Evolutionary conservation across 2,113 vertebrate species (phyloP), one percentile per base, ranked within the genome.

Genomic region (Rhinoderma darwinii): DNA sequence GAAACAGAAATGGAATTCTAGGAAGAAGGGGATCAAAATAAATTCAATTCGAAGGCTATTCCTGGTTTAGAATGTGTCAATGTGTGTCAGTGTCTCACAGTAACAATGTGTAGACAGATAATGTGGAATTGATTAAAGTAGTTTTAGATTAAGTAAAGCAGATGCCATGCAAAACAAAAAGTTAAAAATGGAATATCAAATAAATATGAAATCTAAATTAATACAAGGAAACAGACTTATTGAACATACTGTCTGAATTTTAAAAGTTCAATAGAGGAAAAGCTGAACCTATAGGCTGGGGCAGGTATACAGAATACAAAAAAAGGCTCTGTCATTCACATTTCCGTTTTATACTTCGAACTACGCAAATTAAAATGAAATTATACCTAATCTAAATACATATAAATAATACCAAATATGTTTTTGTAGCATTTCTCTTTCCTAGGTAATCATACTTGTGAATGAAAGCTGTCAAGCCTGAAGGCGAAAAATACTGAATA

Each of bases 1-100:
- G 17, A 37, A 70, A 70, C 66, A 70, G 66, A 70, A 70, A 70
- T 70, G 66, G 32, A 70, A 70, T 70, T 70, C 66, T 70, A 70
- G 32, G 63, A 70, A 70, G 66, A 15, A 70, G 66, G 14, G 32
- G 66, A 70, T 70, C 66, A 70, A 70, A 70, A 70, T 37, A 70
- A 70, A 70, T 70, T 70, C 15, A 70, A 70, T 70, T 37, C 39
- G 66, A 17, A 37, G 66, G 66, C 66, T 70, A 37, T 70, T 70
- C 66, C 66, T 70, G 66, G 66, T 70, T 37, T 70, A 70, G 15
- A 70, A 70, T 70, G 32, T 70, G 66, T 70, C 66, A 70, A 70
- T 70, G 66, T 37, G 35, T 37, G 17, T 35, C 32, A 22, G 66
- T 37, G 66, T 20, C 66, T 70, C 66, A 37, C 66, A 37, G 32